phyloP scores from a whole-genome alignment of 2,888 invertebrate species.

The Chirona hameri region DNA sequence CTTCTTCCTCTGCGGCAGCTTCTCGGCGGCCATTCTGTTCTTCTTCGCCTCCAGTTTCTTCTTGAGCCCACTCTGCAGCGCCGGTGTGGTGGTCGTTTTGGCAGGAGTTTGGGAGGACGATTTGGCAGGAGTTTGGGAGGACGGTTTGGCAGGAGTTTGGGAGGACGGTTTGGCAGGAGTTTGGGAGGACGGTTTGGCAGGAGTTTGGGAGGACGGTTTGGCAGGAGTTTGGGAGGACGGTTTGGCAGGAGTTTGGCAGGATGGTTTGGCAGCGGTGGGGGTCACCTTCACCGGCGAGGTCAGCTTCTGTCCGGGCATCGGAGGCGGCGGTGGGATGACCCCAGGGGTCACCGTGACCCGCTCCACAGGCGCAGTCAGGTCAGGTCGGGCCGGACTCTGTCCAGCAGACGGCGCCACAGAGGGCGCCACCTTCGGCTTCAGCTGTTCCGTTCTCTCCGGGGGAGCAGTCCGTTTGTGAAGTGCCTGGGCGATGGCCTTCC shows the following conservation, averaged over 20 bases:
- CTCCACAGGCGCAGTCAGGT: background rate
- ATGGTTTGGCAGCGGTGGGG: background rate
- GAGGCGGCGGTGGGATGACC: background rate
- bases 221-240: background rate
- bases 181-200: background rate
- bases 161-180: background rate
- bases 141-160: background rate
- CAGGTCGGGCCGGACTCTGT: background rate
- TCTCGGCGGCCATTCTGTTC: background rate
- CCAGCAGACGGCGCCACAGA: background rate
- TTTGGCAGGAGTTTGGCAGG: background rate
- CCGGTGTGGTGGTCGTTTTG: background rate
- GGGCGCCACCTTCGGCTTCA: background rate
- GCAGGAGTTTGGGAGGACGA: background rate
- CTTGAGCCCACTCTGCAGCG: background rate
- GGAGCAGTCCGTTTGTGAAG: background rate
- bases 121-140: background rate
- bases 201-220: background rate
- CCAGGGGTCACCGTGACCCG: background rate
- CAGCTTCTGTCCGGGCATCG: background rate
- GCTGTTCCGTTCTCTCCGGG: background rate
- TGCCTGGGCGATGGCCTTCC: background rate
- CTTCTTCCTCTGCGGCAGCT: background rate
- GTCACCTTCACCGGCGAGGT: background rate
- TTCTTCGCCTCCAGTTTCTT: constrained; percentile 2